Evolutionary conservation across 2,113 vertebrate genomes (phyloP).

Genomic region (Danio rerio): GRCz12tu NC_133199.1:16114501-16115000

Average conservation of each 20-base stretch:
- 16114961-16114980: slow-evolving; percentile 64
- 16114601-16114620: too few species aligned
- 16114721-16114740: slow-evolving; percentile 17
- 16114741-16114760: slow-evolving; percentile 14
- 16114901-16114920: slow-evolving; percentile 39
- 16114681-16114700: not conserved
- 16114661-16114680: too few species aligned
- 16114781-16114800: slow-evolving; percentile 30
- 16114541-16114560: too few species aligned
- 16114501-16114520: too few species aligned
- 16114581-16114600: too few species aligned
- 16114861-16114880: slow-evolving; percentile 31
- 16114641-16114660: too few species aligned
- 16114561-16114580: too few species aligned
- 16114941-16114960: slow-evolving; percentile 21
- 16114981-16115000: slow-evolving; percentile 56
- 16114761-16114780: slow-evolving; percentile 27
- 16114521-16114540: too few species aligned
- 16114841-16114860: slow-evolving; percentile 17
- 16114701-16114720: not conserved
- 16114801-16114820: slow-evolving; percentile 30
- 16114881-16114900: slow-evolving; percentile 36
- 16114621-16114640: too few species aligned
- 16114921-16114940: slow-evolving; percentile 26
- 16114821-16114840: slow-evolving; percentile 16